These are phyloP conservation scores for Cerastis rubricosa DNA, from an alignment of 2,888 invertebrate species.

Conservation along the genomic window DNA sequence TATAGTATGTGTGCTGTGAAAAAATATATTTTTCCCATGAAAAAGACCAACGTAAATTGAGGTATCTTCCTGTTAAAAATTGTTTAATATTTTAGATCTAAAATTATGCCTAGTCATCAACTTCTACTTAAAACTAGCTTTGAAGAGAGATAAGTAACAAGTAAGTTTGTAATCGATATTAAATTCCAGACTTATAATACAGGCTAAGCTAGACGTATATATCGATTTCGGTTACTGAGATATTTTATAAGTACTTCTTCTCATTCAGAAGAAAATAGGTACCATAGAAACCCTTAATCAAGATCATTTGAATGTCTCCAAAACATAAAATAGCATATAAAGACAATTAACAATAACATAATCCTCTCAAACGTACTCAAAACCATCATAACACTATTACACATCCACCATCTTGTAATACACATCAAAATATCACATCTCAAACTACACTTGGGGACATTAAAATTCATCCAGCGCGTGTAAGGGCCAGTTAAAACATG, in stretches of 20 bases:
- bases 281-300: neutral
- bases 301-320: neutral
- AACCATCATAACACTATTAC: slow-evolving; percentile 42
- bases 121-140: neutral
- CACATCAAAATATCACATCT: slow-evolving; percentile 54
- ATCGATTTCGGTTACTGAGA: neutral
- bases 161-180: neutral
- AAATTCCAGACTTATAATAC: neutral
- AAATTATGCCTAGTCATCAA: neutral
- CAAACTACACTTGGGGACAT: slow-evolving; percentile 74
- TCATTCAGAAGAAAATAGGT: neutral
- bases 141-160: neutral
- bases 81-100: neutral
- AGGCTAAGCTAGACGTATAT: neutral
- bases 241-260: neutral
- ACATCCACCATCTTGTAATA: slow-evolving; percentile 46
- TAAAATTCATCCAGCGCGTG: slow-evolving; percentile 87
- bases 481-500: slow-evolving; percentile 83
- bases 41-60: neutral
- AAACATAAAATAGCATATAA: slow-evolving; percentile 21
- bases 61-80: neutral
- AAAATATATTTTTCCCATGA: neutral
- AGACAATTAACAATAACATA: slow-evolving; percentile 39
- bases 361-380: slow-evolving; percentile 23
- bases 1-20: too few relatives aligned